Evolutionary conservation across 2,888 invertebrate species (phyloP).

Genomic region (Sacculina carcini): DNA sequence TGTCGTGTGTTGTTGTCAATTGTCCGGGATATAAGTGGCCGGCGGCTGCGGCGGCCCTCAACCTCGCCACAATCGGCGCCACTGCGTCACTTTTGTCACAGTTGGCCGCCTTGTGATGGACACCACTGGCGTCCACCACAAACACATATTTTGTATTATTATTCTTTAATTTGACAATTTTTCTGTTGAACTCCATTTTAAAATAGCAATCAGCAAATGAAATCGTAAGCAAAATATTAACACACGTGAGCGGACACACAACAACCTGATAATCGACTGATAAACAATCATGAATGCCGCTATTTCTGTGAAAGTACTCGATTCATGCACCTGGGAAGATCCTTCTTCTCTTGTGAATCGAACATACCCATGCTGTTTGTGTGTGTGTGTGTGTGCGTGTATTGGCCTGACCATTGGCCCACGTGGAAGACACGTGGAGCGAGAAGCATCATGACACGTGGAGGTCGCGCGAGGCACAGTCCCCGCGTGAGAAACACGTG

Average conservation of each 20-base stretch:
- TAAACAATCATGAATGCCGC: no score
- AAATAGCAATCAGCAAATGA: no score
- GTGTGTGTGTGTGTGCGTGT: neutral
- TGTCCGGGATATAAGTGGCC: constrained; percentile 24
- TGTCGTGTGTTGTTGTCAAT: constrained; percentile 25
- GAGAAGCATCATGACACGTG: constrained; percentile 65
- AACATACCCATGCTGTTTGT: no score
- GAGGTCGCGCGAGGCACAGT: constrained; percentile 17
- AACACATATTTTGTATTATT: no score
- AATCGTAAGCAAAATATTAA: no score
- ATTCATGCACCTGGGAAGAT: no score
- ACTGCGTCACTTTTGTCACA: constrained; percentile 47
- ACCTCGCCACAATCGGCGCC: constrained; percentile 18
- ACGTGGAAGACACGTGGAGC: constrained; percentile 93
- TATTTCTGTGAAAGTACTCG: no score
- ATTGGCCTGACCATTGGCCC: constrained; percentile 63
- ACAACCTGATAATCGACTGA: no score
- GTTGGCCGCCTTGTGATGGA: constrained; percentile 79
- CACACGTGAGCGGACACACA: no score
- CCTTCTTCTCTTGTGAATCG: no score
- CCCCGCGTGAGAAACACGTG: constrained; percentile 65
- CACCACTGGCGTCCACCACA: constrained; percentile 36
- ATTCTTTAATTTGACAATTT: no score
- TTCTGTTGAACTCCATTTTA: no score
- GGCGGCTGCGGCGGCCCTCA: constrained; percentile 21